Base-by-base conservation (phyloP, 1,140 invertebrate genomes). In the Penaeus indicus region DNA sequence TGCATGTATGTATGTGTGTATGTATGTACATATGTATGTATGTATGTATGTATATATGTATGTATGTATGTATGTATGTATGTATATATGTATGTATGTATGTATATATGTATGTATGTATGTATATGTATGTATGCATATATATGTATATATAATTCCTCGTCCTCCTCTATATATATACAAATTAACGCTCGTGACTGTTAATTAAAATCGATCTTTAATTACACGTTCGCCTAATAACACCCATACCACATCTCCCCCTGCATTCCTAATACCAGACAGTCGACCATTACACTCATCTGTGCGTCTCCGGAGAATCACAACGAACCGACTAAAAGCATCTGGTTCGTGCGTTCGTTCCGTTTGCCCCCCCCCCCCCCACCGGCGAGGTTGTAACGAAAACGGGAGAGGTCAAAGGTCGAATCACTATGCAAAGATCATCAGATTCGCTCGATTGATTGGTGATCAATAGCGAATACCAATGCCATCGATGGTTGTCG, bases 11-110 rank as follows among this genome's bases (percentile, higher is more conserved):
- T 72, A 32, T 83, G 21, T 88, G 22, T 83, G 38, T 84, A 47
- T 84, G 80, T 83, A 69, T 83, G 32, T 78, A 60, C 72, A 42
- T 87, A n/a, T 72, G 63, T 82, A 42, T 82, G 62, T 69, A 63
- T 86, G 62, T 86, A n/a, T 81, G 77, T 81, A 62, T 86, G 62
- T 86, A 62, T 69, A 21, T 81, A 22, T 54, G 47, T 25, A 25
- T 19, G 47, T 13, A 18, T 79, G 60, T 79, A 38, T 79, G 54
- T 61, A 32, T 72, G 64, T 72, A 32, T 47, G 64, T 72, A 32
- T 47, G 64, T 47, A 32, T 72, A 27, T 69, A 5, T 69, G 0
- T 27, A n/a, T 27, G 0, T 27, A 5, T 69, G 0, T 27, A 69
- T 69, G 8, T 69, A 5, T 69, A 27, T 69, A n/a, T 27, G 7